Percentiles rank a stretch among this genome's conserved stretches.
These are phyloP conservation scores for Prionace glauca DNA, from an alignment of 2,797 vertebrate species.

Conservation along the genomic window DNA sequence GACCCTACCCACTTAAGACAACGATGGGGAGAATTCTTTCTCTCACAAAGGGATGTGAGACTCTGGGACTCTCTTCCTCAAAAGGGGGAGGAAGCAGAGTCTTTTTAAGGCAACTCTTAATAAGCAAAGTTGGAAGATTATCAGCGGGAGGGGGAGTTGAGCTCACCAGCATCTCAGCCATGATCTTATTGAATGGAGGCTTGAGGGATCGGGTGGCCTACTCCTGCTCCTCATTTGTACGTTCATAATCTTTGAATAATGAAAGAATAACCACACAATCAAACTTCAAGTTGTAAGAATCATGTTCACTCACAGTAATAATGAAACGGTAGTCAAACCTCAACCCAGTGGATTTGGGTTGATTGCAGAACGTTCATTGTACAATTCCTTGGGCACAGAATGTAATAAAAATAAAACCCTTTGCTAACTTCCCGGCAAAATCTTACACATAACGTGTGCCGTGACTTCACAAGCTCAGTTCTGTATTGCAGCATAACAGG, in stretches of 20 bases:
- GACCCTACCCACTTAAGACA: too few species aligned
- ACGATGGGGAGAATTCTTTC: too few species aligned
- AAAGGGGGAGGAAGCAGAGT: too few species aligned
- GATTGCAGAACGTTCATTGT: not conserved
- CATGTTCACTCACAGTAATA: not conserved
- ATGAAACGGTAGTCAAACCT: not conserved
- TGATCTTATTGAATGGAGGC: too few species aligned
- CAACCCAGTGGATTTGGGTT: not conserved
- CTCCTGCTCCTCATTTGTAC: too few species aligned
- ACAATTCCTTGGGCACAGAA: not conserved
- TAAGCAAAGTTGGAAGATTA: too few species aligned
- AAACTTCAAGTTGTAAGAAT: not conserved
- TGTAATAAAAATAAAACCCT: not conserved
- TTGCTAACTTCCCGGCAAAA: not conserved
- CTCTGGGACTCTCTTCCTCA: too few species aligned
- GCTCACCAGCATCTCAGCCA: too few species aligned
- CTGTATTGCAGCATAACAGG: not conserved
- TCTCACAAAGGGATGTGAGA: too few species aligned
- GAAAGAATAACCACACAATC: not conserved
- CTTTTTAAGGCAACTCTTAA: too few species aligned
- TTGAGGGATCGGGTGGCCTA: too few species aligned
- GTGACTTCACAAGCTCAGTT: not conserved
- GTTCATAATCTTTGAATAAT: not conserved
- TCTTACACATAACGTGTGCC: not conserved
- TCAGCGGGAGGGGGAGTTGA: too few species aligned